Percentiles rank a stretch among this genome's conserved stretches.
phyloP scores from a whole-genome alignment of 2,888 invertebrate species.

The Lingula anatina region DNA sequence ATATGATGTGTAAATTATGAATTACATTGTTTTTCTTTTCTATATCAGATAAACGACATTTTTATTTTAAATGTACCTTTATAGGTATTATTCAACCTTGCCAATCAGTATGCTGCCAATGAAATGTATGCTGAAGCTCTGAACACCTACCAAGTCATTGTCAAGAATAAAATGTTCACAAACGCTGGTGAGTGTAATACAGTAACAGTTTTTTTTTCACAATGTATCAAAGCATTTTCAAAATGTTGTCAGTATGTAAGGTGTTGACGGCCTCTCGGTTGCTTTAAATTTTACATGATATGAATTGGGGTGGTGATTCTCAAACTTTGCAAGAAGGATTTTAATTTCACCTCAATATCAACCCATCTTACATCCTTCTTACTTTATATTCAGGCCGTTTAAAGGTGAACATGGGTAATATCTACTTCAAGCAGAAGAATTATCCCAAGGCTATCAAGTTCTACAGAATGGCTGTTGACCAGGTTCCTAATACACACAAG shows the following conservation, averaged over 20 bases:
- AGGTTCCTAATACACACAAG: constrained; percentile 84
- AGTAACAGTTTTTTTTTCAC: constrained; percentile 2
- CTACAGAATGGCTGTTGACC: constrained; percentile 97
- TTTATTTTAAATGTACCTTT: no score
- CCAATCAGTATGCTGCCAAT: constrained; percentile 88
- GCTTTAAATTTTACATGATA: neutral
- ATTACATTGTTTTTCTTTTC: no score
- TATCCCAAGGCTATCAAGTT: constrained; percentile 93
- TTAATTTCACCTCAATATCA: no score
- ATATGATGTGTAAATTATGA: no score
- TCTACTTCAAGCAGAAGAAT: constrained; percentile 87
- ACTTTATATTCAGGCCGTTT: constrained; percentile 68
- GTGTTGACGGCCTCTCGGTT: neutral
- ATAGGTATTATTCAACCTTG: constrained; percentile 91
- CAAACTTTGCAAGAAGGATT: no score
- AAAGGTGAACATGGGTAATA: constrained; percentile 97
- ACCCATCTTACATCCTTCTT: no score
- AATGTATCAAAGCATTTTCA: neutral
- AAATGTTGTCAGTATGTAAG: neutral
- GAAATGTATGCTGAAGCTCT: constrained; percentile 94
- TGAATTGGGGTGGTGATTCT: neutral
- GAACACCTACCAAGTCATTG: constrained; percentile 90
- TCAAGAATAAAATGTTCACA: constrained; percentile 82
- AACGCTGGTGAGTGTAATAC: constrained; percentile 64
- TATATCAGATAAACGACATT: no score